Base-by-base conservation (phyloP, 2,888 invertebrate genomes). In the Polydesmus complanatus region DNA sequence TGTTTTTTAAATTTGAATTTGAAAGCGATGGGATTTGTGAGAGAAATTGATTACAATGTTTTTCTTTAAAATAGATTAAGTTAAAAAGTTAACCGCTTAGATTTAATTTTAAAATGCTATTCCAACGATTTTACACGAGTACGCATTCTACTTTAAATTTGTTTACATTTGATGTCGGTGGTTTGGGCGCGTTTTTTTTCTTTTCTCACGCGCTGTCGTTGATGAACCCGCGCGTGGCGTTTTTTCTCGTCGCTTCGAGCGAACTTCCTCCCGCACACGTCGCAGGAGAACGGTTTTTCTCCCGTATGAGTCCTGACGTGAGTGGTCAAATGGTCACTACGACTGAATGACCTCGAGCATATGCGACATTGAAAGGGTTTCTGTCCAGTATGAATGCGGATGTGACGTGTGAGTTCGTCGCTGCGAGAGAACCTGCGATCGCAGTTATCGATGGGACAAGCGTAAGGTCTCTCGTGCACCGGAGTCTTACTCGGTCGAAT, bases 191-290 rank as follows among this genome's bases (percentile, higher is more conserved):
- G 47, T 37, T 14, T 51, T 49, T 37, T 48, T 60, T 68, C 67
- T 25, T 65, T 62, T 53, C 91, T 90, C 76, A 90, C 82, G 71
- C 90, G 82, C 76, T 94, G 93, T 78, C 95, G 96, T 62, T 93
- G 80, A 78, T 98, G 97, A 65, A 98, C 97, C 78, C 98, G 98
- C 63, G 95, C 93, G 78, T 99, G 98, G 65, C 98, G 81, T 76
- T 98, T 99, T 80, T 97, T 95, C 79, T 98, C 98, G 77, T 98
- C 98, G 68, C 93, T 94, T 64, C 97, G 83, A 60, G 98, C 98
- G 75, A 98, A 98, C 76, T 96, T 96, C 23, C 98, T 81, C 0
- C 95, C 96, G 78, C 98, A 98, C 62, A 92, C 86, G 74, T 97
- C 96, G 76, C 98, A 98, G 60, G 91, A 88, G 78, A 98, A 98